These are phyloP conservation scores for Neoitamus cyanurus DNA, from an alignment of 2,888 invertebrate species.

Conservation along the genomic window DNA sequence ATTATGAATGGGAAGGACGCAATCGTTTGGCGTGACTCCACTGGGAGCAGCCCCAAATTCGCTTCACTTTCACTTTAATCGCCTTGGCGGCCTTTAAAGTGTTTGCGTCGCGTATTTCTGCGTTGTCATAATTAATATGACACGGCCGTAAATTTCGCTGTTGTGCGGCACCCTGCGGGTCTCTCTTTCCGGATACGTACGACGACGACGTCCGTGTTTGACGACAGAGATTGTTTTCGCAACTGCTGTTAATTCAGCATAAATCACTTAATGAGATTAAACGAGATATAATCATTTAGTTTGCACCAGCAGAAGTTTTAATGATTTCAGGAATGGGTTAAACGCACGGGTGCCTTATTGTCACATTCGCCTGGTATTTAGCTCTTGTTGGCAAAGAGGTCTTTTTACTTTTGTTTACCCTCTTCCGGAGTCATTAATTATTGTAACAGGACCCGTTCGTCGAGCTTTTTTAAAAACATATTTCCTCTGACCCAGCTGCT, in stretches of 20 bases:
- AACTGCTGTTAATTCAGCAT: slow-evolving; percentile 4
- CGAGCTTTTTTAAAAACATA: neutral
- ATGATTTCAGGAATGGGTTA: neutral
- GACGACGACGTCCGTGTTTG: neutral
- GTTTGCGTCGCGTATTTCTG: slow-evolving; percentile 12
- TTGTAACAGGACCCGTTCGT: neutral
- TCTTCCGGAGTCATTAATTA: neutral
- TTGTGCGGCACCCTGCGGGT: neutral
- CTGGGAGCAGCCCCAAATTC: neutral
- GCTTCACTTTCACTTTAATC: neutral
- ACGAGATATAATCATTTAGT: neutral
- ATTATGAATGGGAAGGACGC: neutral
- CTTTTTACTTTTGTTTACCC: neutral
- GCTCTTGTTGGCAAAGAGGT: neutral
- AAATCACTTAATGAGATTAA: slow-evolving; percentile 18
- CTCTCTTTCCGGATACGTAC: neutral
- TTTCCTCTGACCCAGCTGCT: neutral
- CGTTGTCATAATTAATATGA: slow-evolving; percentile 11
- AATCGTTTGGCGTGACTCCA: neutral
- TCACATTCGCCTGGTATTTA: neutral
- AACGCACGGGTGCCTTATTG: neutral
- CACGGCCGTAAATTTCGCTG: neutral
- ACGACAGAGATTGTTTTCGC: neutral
- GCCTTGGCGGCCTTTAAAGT: slow-evolving; percentile 4
- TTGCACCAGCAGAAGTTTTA: neutral